Base-by-base conservation (phyloP, 1,140 invertebrate genomes). In the Ctenoplectra terminalis region DNA sequence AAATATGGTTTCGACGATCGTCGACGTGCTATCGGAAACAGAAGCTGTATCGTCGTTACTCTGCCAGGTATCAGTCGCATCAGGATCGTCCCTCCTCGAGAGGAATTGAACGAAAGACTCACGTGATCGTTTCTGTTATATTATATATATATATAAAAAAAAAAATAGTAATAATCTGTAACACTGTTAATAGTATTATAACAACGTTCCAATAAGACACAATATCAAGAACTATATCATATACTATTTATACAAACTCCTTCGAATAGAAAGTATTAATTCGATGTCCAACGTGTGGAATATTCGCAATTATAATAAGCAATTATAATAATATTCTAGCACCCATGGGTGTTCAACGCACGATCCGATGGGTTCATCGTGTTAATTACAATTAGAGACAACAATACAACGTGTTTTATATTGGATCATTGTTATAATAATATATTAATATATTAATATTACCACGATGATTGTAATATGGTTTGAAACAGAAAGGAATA, bases 11-110 rank as follows among this genome's bases (percentile, higher is more conserved):
- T 0, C 8, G 11, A 66, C 17, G 77, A 82, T 77, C 60, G 83
- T 61, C 29, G 61, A 72, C 43, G 46, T 34, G 48, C 60, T 29
- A 15, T 13, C 17, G 17, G n/a, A 54, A 4, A 46, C 31, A 20
- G 34, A 40, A 46, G 29, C 43, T 20, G 40, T 73, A 52, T 74
- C 31, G 74, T 34, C 61, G 79, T 86, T 82, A 71, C 48, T 70
- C 64, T 52, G 78, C 69, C 76, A 60, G 63, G 46, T 70, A 63
- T 56, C 20, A 46, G 8, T 60, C 78, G 34, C 29, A 72, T 67
- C 29, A 46, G 37, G 31, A 64, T 43, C 52, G 76, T 66, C 23
- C 40, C 34, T 52, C 74, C 63, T 75, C 70, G 75, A 83, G 60
- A 60, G 40, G 37, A 20, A 20, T 66, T 37, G 67, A 67, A 29